These are phyloP conservation scores for Fringilla coelebs DNA, from an alignment of 2,797 vertebrate species.

Conservation along the genomic window DNA sequence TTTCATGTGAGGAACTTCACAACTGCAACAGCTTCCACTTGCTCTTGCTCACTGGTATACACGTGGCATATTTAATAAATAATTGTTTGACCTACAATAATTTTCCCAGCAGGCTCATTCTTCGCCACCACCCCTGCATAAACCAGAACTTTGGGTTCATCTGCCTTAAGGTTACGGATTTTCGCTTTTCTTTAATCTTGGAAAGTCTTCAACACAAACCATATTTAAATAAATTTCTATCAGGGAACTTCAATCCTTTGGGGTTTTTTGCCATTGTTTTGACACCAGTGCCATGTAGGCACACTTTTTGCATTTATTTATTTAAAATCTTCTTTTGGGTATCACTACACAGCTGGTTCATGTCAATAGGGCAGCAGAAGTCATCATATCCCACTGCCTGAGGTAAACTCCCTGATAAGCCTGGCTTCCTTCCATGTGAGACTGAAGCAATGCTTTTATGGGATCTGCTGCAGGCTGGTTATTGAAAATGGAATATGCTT, in stretches of 20 bases:
- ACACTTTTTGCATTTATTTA: neutral
- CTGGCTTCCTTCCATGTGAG: neutral
- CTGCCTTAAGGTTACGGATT: neutral
- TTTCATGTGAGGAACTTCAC: neutral
- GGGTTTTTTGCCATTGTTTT: neutral
- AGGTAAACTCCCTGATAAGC: neutral
- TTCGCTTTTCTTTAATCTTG: neutral
- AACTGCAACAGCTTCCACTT: neutral
- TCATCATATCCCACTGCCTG: neutral
- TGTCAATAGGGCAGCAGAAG: conserved; percentile 39
- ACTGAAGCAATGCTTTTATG: neutral
- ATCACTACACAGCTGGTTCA: neutral
- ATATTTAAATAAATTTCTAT: neutral
- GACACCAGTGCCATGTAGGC: neutral
- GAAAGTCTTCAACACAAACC: neutral
- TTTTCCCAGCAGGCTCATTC: neutral
- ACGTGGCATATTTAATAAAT: neutral
- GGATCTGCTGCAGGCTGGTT: conserved; percentile 2
- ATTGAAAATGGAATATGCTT: conserved; percentile 14
- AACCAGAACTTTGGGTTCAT: neutral
- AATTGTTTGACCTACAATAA: neutral
- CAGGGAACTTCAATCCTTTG: neutral
- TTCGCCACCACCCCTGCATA: neutral
- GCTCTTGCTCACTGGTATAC: neutral
- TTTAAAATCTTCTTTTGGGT: conserved; percentile 22